These are phyloP conservation scores for Apaloderma vittatum DNA, from an alignment of 2,113 vertebrate genomes.

Conservation along the genomic window DNA sequence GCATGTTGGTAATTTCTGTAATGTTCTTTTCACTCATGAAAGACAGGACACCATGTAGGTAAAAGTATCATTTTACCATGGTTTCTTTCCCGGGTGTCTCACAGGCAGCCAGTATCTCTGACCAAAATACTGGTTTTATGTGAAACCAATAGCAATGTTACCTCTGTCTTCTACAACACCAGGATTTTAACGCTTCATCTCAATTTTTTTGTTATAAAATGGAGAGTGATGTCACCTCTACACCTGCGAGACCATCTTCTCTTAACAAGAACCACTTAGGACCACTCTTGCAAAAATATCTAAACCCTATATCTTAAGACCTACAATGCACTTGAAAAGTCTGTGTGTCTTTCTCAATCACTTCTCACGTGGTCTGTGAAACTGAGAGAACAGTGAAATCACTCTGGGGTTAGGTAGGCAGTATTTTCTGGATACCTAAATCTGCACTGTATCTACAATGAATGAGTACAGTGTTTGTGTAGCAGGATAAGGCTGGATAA, in stretches of 20 bases:
- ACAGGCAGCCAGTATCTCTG: not conserved
- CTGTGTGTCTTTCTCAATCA: not conserved
- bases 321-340: not conserved
- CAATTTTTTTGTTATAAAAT: not conserved
- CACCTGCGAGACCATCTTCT: not conserved
- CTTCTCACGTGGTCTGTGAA: not conserved
- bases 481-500: not conserved
- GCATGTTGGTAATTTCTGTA: not conserved
- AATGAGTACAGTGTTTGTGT: not conserved
- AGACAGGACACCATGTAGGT: not conserved
- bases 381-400: not conserved
- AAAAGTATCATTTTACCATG: not conserved
- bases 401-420: not conserved
- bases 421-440: not conserved
- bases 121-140: not conserved
- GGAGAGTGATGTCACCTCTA: not conserved
- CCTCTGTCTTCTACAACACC: not conserved
- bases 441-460: not conserved
- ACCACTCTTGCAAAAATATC: not conserved
- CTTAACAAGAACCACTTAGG: not conserved
- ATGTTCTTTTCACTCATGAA: not conserved
- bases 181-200: not conserved
- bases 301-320: not conserved
- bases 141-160: not conserved
- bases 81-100: not conserved